Percentiles rank a stretch among this genome's conserved stretches.
Evolutionary conservation across 1,140 invertebrate species (phyloP).

Genomic region (Drosophila nannoptera): DNA sequence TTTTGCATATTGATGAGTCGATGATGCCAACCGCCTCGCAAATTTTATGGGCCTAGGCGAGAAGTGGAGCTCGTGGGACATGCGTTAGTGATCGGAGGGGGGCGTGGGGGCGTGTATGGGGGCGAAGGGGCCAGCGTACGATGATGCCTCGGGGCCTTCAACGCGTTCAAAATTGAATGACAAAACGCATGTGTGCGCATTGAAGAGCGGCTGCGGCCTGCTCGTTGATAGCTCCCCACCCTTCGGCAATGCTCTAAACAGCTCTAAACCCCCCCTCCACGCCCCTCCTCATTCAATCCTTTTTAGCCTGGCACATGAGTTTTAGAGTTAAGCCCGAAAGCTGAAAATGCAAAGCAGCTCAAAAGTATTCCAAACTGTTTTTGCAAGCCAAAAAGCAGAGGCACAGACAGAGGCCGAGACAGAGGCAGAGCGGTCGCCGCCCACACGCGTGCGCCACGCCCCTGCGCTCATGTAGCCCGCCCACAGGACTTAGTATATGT

Average conservation of each 20-base stretch:
- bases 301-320: constrained; percentile 5
- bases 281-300: no score
- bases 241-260: constrained; percentile 12
- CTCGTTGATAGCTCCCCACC: constrained; percentile 25
- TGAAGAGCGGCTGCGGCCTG: constrained; percentile 3
- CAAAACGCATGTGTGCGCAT: constrained; percentile 70
- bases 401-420: background rate
- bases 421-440: background rate
- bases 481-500: constrained; percentile 38
- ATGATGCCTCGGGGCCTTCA: constrained; percentile 6
- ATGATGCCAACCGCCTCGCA: constrained; percentile 24
- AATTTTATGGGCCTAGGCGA: constrained; percentile 16
- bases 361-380: constrained; percentile 70
- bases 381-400: constrained; percentile 20
- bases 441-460: constrained; percentile 43
- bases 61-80: background rate
- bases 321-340: constrained; percentile 57
- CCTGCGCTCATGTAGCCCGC: constrained; percentile 29
- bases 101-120: no score
- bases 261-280: no score
- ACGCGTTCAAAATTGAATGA: constrained; percentile 72
- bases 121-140: background rate
- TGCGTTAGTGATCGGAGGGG: background rate
- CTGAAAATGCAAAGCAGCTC: constrained; percentile 75
- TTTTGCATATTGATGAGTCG: constrained; percentile 73